Conservation (phyloP, 64 coral and sea anemone species). For the Acropora yongei region DNA sequence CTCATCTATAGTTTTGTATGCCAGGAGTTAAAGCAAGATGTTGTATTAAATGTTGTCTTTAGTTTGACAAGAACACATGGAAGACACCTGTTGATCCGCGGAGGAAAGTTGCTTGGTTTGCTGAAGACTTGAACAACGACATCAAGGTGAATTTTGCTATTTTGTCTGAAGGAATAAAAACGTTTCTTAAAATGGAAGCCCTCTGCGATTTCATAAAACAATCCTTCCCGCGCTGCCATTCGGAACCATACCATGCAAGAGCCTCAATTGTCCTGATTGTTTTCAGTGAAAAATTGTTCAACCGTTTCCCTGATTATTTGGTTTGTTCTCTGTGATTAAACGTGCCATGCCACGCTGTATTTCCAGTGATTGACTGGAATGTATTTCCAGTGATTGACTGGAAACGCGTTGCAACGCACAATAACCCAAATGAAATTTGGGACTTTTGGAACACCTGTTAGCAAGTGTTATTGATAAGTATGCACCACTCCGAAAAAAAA, state of each 20-base stretch:
- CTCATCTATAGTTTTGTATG: no score
- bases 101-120: slow-evolving; percentile 43
- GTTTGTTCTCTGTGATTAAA: no score
- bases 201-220: background rate
- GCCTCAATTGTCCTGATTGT: background rate
- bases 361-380: no score
- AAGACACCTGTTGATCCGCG: slow-evolving; percentile 20
- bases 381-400: background rate
- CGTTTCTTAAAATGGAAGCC: background rate
- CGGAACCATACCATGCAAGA: background rate
- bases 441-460: background rate
- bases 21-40: no score
- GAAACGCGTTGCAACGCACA: slow-evolving; percentile 1
- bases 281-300: no score
- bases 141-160: slow-evolving; percentile 5
- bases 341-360: no score
- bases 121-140: slow-evolving; percentile 63
- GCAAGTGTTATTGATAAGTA: slow-evolving; percentile 18
- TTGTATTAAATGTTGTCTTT: background rate
- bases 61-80: slow-evolving; percentile 15
- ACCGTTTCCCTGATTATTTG: no score
- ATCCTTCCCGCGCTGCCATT: background rate
- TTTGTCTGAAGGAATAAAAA: background rate
- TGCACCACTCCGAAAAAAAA: slow-evolving; percentile 15
- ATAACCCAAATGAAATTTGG: slow-evolving; percentile 26